These are phyloP conservation scores for Folsomia manolachei DNA, from an alignment of 2,888 invertebrate species.

Conservation along the genomic window DNA sequence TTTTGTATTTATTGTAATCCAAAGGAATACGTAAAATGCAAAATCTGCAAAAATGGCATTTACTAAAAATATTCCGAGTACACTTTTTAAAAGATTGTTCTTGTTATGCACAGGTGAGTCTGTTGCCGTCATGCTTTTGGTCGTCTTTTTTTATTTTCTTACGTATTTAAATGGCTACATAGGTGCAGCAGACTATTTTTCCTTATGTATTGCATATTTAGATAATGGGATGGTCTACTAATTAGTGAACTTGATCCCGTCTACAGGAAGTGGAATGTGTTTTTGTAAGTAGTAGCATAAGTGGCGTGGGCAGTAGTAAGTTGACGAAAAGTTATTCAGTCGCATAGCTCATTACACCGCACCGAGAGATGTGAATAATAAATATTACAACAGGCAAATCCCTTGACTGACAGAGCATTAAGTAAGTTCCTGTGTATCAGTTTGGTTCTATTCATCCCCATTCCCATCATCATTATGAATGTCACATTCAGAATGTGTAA, in stretches of 20 bases:
- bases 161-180: neutral
- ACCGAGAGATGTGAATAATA: neutral
- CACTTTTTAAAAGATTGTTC: too few species aligned
- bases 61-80: too few species aligned
- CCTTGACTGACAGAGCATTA: conserved; percentile 30
- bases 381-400: conserved; percentile 8
- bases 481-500: neutral
- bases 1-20: too few species aligned
- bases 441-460: neutral
- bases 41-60: too few species aligned
- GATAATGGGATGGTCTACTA: neutral
- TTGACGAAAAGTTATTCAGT: conserved; percentile 12
- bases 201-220: too few species aligned
- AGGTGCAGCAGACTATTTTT: neutral
- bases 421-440: conserved; percentile 22
- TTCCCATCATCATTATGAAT: too few species aligned
- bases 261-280: neutral
- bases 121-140: neutral
- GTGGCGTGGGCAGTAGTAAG: conserved; percentile 13
- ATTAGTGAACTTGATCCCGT: conserved; percentile 12
- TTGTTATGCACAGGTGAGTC: neutral
- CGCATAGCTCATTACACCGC: conserved; percentile 11
- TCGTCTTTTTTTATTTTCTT: too few species aligned
- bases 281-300: neutral
- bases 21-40: too few species aligned